phyloP scores from a whole-genome alignment of 2,888 invertebrate species.

The Eupithecia centaureata region DNA sequence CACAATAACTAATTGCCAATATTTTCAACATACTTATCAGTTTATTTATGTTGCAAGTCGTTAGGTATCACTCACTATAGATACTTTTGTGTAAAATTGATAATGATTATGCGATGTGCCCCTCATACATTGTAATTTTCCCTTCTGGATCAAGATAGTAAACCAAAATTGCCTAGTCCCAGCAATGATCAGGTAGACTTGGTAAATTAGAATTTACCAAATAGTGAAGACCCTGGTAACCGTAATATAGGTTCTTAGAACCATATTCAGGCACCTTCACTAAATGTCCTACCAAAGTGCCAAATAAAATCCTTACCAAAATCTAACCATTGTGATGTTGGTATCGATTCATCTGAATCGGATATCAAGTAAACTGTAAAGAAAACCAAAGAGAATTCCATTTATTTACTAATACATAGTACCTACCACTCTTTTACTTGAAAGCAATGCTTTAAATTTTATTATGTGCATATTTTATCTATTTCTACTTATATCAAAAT shows the following conservation, averaged over 20 bases:
- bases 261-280: too few relatives aligned
- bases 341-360: too few relatives aligned
- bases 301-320: too few relatives aligned
- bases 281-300: too few relatives aligned
- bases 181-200: neutral
- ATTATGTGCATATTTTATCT: neutral
- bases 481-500: neutral
- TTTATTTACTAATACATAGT: neutral
- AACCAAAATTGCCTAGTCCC: neutral
- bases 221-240: too few relatives aligned
- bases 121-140: neutral
- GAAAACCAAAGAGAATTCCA: too few relatives aligned
- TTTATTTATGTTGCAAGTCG: conserved; percentile 22
- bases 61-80: conserved; percentile 16
- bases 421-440: neutral
- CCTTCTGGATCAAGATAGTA: neutral
- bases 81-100: conserved; percentile 13
- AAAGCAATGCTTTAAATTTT: neutral
- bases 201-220: neutral
- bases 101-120: neutral
- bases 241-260: too few relatives aligned
- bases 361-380: too few relatives aligned
- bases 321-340: too few relatives aligned
- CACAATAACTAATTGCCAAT: conserved; percentile 28
- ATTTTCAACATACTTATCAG: conserved; percentile 19